phyloP scores from a whole-genome alignment of 2,797 vertebrate species.

The Aythya fuligula region DNA sequence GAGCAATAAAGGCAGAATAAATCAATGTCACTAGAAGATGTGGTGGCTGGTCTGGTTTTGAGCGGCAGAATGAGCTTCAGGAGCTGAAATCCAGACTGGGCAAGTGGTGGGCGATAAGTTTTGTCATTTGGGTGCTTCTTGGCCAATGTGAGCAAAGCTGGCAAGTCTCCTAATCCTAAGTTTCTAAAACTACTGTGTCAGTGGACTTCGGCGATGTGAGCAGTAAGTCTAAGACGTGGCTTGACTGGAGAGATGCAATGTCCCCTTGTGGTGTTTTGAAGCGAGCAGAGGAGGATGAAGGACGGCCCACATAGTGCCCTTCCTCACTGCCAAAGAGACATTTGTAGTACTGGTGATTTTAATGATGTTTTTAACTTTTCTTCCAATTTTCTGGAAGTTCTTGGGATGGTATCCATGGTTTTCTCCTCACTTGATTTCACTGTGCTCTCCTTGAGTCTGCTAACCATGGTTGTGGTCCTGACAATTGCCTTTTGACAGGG shows the following conservation, averaged over 20 bases:
- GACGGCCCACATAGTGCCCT: not conserved
- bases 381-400: not conserved
- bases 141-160: not conserved
- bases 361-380: not conserved
- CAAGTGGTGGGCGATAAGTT: not conserved
- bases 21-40: conserved; percentile 23
- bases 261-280: not conserved
- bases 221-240: not conserved
- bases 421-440: not conserved
- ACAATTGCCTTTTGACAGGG: not conserved
- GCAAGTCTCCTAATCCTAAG: not conserved
- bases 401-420: not conserved
- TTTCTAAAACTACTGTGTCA: not conserved
- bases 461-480: not conserved
- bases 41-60: not conserved
- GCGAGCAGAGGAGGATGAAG: not conserved
- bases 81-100: not conserved
- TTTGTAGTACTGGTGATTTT: not conserved
- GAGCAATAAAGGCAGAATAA: conserved; percentile 50
- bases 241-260: not conserved
- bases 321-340: not conserved
- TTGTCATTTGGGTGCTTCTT: not conserved
- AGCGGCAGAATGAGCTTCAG: not conserved
- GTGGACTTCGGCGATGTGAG: not conserved
- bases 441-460: not conserved